Evolutionary conservation across 2,797 vertebrate genomes (phyloP).

Genomic region (Muraenolepis orangiensis): DNA sequence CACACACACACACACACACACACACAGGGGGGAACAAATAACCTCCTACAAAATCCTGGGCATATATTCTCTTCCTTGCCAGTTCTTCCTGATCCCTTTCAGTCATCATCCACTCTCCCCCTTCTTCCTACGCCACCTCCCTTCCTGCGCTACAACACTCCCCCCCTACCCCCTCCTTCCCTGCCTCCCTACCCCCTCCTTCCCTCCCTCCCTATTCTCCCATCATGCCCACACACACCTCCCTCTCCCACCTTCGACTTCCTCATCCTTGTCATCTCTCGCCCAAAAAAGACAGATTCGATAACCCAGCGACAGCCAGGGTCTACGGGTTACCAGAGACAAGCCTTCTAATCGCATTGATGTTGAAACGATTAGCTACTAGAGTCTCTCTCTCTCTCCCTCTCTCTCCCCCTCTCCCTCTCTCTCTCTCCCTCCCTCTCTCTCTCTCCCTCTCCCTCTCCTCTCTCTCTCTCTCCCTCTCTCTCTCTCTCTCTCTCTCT

Average conservation of each 20-base stretch:
- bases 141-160: neutral
- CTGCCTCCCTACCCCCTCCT: neutral
- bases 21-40: too few relatives aligned
- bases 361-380: slow-evolving; percentile 64
- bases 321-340: slow-evolving; percentile 50
- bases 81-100: too few relatives aligned
- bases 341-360: slow-evolving; percentile 58
- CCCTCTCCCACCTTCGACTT: slow-evolving; percentile 1
- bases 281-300: slow-evolving; percentile 15
- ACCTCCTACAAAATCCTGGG: neutral
- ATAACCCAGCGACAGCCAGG: slow-evolving; percentile 44
- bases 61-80: too few relatives aligned
- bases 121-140: slow-evolving; percentile 8
- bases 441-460: slow-evolving; percentile 27
- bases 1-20: too few relatives aligned
- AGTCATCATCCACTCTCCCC: too few relatives aligned
- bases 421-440: neutral
- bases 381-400: slow-evolving; percentile 49
- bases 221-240: neutral
- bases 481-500: slow-evolving; percentile 20
- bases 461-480: slow-evolving; percentile 45
- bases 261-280: slow-evolving; percentile 9
- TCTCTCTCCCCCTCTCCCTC: slow-evolving; percentile 37
- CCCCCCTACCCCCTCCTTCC: neutral
- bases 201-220: neutral